These are phyloP conservation scores for Lytechinus variegatus DNA, from an alignment of 35 echinoderm and acorn worm species.

Conservation along the genomic window DNA sequence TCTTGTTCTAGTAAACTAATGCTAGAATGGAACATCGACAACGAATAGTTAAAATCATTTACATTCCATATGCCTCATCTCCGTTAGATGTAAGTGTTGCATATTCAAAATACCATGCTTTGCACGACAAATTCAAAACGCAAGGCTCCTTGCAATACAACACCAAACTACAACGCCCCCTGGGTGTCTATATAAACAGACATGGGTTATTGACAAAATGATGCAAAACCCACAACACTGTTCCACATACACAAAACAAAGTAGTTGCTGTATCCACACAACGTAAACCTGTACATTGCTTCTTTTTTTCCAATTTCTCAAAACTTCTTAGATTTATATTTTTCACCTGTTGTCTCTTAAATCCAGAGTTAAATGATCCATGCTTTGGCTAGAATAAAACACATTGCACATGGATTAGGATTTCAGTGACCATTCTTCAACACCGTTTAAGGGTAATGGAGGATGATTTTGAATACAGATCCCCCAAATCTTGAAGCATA, in stretches of 20 bases:
- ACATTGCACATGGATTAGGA: background rate
- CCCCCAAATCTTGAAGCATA: too few relatives aligned
- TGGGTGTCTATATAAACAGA: background rate
- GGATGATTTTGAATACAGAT: background rate
- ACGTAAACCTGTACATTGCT: background rate
- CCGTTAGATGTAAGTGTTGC: background rate
- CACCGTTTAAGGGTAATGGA: background rate
- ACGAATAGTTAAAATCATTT: background rate
- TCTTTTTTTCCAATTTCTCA: background rate
- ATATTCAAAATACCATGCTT: background rate
- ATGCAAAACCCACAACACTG: background rate
- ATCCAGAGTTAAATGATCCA: conserved; percentile 33
- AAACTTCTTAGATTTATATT: background rate
- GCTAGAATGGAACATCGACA: background rate
- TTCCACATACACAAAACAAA: conserved; percentile 13
- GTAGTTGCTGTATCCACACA: background rate
- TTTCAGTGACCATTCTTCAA: background rate
- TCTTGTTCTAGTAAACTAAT: too few relatives aligned
- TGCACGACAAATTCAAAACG: background rate
- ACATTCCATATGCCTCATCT: background rate
- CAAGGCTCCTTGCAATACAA: conserved; percentile 9
- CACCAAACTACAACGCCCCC: background rate
- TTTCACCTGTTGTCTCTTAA: background rate
- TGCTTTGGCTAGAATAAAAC: conserved; percentile 35
- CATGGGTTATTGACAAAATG: background rate